Evolutionary conservation across 2,797 vertebrate genomes (phyloP).

Genomic region (Uromys caudimaculatus): DNA sequence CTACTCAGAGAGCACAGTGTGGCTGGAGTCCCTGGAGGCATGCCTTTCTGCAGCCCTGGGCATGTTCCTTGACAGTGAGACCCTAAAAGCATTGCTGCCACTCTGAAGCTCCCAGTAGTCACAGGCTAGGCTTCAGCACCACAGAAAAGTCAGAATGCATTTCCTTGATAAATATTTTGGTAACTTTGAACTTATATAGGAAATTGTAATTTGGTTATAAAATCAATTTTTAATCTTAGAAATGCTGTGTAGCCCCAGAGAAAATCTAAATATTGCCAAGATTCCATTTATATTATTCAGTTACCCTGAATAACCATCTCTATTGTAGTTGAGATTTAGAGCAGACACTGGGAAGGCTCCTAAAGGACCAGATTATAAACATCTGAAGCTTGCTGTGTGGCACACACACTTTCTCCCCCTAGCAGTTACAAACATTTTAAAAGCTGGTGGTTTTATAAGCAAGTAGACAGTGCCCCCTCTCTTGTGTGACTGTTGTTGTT

Average conservation of each 20-base stretch:
- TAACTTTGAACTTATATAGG: slow-evolving; percentile 49
- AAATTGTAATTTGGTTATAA: slow-evolving; percentile 64
- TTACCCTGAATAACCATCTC: slow-evolving; percentile 46
- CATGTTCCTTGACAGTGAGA: neutral
- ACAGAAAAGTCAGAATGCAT: neutral
- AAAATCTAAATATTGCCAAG: slow-evolving; percentile 57
- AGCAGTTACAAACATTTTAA: slow-evolving; percentile 8
- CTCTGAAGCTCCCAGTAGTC: neutral
- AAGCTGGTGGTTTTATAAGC: slow-evolving; percentile 7
- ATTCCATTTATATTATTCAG: slow-evolving; percentile 36
- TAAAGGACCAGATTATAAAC: slow-evolving; percentile 29
- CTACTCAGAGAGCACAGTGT: rapidly evolving
- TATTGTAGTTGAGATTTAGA: neutral
- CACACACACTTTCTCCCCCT: neutral
- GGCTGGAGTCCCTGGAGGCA: neutral
- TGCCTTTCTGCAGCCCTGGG: neutral
- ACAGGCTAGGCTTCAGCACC: neutral
- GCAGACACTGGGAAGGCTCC: neutral
- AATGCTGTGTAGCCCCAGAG: slow-evolving; percentile 46
- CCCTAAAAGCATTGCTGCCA: neutral
- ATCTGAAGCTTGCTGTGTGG: slow-evolving; percentile 44
- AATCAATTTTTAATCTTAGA: slow-evolving; percentile 54
- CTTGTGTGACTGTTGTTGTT: neutral
- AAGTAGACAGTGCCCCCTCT: neutral
- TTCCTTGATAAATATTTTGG: slow-evolving; percentile 67